Evolutionary conservation across 2,797 vertebrate genomes (phyloP), one percentile per base, ranked within the genome.

Genomic region (Melanotaenia pygmaea): DNA sequence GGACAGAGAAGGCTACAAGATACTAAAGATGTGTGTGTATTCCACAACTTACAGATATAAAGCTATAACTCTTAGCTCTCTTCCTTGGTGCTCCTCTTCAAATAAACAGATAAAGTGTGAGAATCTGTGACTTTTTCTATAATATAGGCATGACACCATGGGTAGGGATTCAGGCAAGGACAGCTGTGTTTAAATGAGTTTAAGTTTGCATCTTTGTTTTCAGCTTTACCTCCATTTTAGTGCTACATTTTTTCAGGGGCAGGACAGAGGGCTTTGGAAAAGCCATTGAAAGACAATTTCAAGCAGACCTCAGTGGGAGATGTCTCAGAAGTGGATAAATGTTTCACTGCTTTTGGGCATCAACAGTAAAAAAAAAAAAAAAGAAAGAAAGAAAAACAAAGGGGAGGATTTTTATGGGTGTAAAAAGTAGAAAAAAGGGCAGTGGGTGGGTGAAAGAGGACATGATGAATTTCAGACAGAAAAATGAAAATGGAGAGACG

Each of bases 241-340:
- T 74, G 50, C 65, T 64, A 45, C 9, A 78, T 78, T 37, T 60
- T 56, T 66, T 67, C 58, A 74, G 74, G 50, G 16, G 28, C 70
- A 62, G 35, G 14, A 53, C 51, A 59, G 26, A 70, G 68, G 67
- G 43, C 65, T 61, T 74, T 63, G 54, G 60, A 61, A 45, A 82
- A 80, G 65, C 58, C 57, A 76, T 76, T 74, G 72, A 88, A 86
- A 74, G 81, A 81, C 80, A 83, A 75, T 85, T 87, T 86, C 43
- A 30, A 76, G 56, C 28, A 38, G 57, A 59, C 35, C 63, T 67
- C 50, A 38, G 64, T 51, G 51, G 65, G 43, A 64, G 67, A 67
- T 14, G 4, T 80, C 37, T 74, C 68, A 68, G 66, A 71, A 82
- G 75, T 82, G 70, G 70, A 89, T 89, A 80, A 86, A 86, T 88